A percentile compares a stretch with the other conserved stretches of the same genome.
Evolutionary conservation across 2,797 vertebrate species (phyloP).

Genomic region (Cheirogaleus major): DNA sequence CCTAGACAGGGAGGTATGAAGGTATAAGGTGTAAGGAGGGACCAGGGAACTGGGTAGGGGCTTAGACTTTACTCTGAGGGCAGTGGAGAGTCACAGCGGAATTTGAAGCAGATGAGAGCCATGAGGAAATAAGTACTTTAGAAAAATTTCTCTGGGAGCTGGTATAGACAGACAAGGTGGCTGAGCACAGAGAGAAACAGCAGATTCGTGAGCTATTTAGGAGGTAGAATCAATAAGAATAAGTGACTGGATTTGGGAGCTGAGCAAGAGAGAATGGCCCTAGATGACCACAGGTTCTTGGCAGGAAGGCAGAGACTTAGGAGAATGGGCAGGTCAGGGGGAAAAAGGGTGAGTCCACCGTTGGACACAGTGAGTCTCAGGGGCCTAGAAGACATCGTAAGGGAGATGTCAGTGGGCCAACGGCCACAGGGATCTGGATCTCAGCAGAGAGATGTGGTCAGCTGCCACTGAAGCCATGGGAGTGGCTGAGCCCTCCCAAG

Average conservation of each 20-base stretch:
- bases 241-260: not conserved
- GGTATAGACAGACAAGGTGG: not conserved
- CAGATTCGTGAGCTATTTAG: not conserved
- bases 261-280: not conserved
- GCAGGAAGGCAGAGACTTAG: not conserved
- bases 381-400: not conserved
- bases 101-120: slow-evolving; percentile 38
- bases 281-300: not conserved
- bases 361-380: not conserved
- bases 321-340: not conserved
- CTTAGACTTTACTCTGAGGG: not conserved
- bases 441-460: slow-evolving; percentile 3
- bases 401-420: not conserved
- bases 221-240: slow-evolving; percentile 7
- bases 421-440: not conserved
- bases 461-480: not conserved
- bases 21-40: not conserved
- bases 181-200: not conserved
- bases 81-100: not conserved
- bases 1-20: not conserved
- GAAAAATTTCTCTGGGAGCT: slow-evolving; percentile 13
- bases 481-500: not conserved
- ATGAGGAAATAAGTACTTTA: slow-evolving; percentile 11
- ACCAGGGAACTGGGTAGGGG: not conserved
- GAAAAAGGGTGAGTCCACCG: not conserved